A percentile compares a stretch with the other conserved stretches of the same genome.
Conservation (phyloP, 35 echinoderm and acorn worm species). For the Heliocidaris erythrogramma region DNA sequence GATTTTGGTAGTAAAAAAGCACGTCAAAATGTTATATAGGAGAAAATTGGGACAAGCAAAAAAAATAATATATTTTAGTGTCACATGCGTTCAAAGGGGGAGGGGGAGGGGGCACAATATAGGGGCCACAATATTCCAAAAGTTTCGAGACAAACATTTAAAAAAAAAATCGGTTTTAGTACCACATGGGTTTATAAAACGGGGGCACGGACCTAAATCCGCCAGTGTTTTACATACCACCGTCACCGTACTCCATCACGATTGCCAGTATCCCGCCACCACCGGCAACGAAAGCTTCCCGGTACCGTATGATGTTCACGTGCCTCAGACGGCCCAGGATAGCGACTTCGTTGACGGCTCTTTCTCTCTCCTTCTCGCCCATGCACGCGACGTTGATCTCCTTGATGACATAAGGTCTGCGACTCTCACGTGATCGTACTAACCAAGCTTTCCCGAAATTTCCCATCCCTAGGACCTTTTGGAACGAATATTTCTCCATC, state of each 20-base stretch:
- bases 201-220: neutral
- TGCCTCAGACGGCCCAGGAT: conserved; percentile 87
- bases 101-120: no score
- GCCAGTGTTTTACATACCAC: conserved; percentile 55
- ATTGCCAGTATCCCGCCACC: conserved; percentile 56
- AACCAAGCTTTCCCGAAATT: conserved; percentile 87
- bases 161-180: no score
- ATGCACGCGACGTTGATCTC: conserved; percentile 72
- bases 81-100: no score
- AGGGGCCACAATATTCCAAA: no score
- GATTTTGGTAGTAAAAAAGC: no score
- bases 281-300: conserved; percentile 59
- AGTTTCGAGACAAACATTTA: no score
- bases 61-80: no score
- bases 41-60: no score
- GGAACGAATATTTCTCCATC: conserved; percentile 44
- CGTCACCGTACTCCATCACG: conserved; percentile 86
- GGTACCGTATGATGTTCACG: conserved; percentile 83
- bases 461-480: conserved; percentile 70
- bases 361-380: conserved; percentile 69
- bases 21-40: no score
- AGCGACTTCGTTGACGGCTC: conserved; percentile 89
- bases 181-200: no score
- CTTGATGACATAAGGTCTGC: conserved; percentile 81
- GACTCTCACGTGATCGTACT: conserved; percentile 63